These are phyloP conservation scores for Ciconia nigra DNA, from an alignment of 2,797 vertebrate genomes.

Conservation along the genomic window DNA sequence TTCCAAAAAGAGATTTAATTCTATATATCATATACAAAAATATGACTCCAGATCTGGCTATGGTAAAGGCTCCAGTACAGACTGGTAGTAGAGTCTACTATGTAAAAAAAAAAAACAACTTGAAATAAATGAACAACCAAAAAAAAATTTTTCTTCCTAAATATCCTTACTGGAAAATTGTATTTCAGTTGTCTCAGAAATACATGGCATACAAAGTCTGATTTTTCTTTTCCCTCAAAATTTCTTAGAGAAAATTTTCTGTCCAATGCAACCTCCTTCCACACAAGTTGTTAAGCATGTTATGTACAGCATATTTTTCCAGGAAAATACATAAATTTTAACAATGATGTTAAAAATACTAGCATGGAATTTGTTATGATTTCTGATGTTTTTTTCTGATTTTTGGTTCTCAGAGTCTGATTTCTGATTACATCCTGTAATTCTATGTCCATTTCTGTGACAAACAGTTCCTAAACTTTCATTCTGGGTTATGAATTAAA, in stretches of 20 bases:
- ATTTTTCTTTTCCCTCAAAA: background rate
- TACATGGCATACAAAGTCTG: background rate
- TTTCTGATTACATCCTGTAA: background rate
- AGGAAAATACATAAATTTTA: background rate
- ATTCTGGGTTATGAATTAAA: background rate
- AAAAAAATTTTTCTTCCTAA: background rate
- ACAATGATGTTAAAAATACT: background rate
- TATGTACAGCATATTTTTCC: background rate
- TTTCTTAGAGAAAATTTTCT: background rate
- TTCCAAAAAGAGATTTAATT: background rate
- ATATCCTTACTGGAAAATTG: background rate
- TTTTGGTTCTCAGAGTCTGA: background rate
- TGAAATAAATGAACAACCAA: background rate
- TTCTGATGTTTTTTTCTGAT: background rate
- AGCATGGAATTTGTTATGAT: background rate
- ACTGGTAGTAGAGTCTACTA: background rate
- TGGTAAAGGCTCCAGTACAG: background rate
- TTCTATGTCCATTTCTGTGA: background rate
- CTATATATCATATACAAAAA: background rate
- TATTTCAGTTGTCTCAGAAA: background rate
- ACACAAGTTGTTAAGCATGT: accelerated
- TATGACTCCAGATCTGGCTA: background rate
- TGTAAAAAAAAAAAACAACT: accelerated
- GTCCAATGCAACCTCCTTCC: background rate
- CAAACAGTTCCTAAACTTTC: background rate